Conservation (phyloP, 2,888 invertebrate genomes). For the Zelleria hepariella region DNA sequence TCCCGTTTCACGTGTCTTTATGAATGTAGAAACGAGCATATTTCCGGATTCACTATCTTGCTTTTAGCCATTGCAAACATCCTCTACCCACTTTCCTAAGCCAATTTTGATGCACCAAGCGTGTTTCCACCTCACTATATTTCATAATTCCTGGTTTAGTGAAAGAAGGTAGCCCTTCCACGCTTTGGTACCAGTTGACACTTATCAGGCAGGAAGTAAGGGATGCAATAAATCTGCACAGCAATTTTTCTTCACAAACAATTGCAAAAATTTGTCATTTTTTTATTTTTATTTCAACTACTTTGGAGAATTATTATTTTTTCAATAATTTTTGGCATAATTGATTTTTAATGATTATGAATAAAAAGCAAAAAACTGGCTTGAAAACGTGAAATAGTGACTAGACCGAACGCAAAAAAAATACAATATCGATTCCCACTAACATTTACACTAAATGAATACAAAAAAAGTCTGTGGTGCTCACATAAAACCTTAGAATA, state of each 20-base stretch:
- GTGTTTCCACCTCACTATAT: background rate
- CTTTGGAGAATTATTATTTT: background rate
- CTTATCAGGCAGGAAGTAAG: background rate
- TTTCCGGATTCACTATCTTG: background rate
- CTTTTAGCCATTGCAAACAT: background rate
- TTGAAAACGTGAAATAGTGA: too few species aligned
- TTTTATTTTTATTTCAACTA: background rate
- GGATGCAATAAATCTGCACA: too few species aligned
- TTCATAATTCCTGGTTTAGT: background rate
- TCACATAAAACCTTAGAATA: too few species aligned
- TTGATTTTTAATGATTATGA: background rate
- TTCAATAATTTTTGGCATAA: background rate
- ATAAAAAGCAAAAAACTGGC: background rate
- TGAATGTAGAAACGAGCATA: too few species aligned
- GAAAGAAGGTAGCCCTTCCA: background rate
- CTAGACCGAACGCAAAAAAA: too few species aligned
- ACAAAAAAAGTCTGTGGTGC: too few species aligned
- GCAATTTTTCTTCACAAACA: too few species aligned
- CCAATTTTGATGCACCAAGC: background rate
- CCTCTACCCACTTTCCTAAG: background rate
- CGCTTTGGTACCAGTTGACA: background rate
- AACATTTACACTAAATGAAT: too few species aligned
- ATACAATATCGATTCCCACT: too few species aligned
- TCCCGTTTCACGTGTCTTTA: too few species aligned
- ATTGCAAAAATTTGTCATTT: too few species aligned